Conservation (phyloP, 1,140 invertebrate species). For the Drosophila pseudoananassae region DNA sequence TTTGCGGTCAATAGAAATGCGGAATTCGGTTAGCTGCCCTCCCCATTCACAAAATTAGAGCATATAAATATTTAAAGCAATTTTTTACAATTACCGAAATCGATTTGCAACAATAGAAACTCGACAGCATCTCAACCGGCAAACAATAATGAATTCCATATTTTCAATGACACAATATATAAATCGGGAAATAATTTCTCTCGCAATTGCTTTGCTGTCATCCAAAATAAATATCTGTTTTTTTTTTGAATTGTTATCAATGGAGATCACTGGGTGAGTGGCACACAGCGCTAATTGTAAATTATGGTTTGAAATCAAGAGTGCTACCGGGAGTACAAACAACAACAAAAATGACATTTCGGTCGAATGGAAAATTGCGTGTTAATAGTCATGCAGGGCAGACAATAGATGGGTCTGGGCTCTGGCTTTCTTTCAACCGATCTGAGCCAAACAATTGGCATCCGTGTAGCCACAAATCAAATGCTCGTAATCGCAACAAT, state of each 20-base stretch:
- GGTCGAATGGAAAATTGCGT: conserved; percentile 62
- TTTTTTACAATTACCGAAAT: conserved; percentile 61
- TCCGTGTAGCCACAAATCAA: conserved; percentile 68
- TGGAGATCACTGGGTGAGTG: conserved; percentile 71
- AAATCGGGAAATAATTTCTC: conserved; percentile 66
- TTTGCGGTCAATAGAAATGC: conserved; percentile 24
- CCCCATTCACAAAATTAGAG: conserved; percentile 68
- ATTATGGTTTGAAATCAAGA: conserved; percentile 36
- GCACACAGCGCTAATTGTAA: conserved; percentile 62
- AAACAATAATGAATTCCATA: conserved; percentile 50
- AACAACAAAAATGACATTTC: conserved; percentile 68
- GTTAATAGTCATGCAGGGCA: conserved; percentile 66
- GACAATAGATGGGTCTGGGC: conserved; percentile 51
- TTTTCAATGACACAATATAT: conserved; percentile 74
- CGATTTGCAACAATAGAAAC: conserved; percentile 42
- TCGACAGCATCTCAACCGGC: conserved; percentile 24
- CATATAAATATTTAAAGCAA: conserved; percentile 61
- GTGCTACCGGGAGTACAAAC: conserved; percentile 48
- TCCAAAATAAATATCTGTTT: conserved; percentile 20
- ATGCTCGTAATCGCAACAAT: conserved; percentile 65
- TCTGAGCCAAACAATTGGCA: conserved; percentile 61
- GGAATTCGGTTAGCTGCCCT: conserved; percentile 46
- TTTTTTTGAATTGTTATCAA: conserved; percentile 43
- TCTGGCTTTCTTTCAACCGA: conserved; percentile 60
- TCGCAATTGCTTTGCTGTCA: conserved; percentile 27